phyloP scores from a whole-genome alignment of 2,888 invertebrate genomes.

The Osedax fenrisi region DNA sequence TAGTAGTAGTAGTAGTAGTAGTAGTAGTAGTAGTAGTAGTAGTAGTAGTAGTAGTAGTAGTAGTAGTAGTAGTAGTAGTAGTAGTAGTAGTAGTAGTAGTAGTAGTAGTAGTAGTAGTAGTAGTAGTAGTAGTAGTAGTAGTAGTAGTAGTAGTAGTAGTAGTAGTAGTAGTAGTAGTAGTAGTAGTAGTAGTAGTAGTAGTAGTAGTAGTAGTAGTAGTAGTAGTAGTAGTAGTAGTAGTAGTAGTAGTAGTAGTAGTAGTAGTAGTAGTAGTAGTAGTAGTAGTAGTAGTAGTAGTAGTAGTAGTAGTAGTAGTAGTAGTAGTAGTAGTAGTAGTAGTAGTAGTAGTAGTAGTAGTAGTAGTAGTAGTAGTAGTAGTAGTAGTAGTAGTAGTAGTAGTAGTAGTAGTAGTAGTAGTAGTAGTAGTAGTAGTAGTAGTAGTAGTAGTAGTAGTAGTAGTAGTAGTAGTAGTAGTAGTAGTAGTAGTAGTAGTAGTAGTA shows the following conservation, averaged over 20 bases:
- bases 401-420: not conserved
- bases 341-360: not conserved
- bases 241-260: not conserved
- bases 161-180: not conserved
- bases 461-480: not conserved
- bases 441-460: not conserved
- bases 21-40: constrained; percentile 30
- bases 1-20: constrained; percentile 26
- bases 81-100: constrained; percentile 30
- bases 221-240: not conserved
- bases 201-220: not conserved
- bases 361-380: not conserved
- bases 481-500: not conserved
- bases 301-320: not conserved
- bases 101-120: constrained; percentile 30
- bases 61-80: constrained; percentile 30
- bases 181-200: not conserved
- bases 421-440: not conserved
- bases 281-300: not conserved
- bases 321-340: not conserved
- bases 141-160: constrained; percentile 5
- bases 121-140: constrained; percentile 27
- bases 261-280: not conserved
- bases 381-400: not conserved
- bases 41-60: constrained; percentile 31